A percentile compares a stretch with the other conserved stretches of the same genome.
These are phyloP conservation scores for Dioctria linearis DNA, from an alignment of 2,888 invertebrate genomes.

Conservation along the genomic window DNA sequence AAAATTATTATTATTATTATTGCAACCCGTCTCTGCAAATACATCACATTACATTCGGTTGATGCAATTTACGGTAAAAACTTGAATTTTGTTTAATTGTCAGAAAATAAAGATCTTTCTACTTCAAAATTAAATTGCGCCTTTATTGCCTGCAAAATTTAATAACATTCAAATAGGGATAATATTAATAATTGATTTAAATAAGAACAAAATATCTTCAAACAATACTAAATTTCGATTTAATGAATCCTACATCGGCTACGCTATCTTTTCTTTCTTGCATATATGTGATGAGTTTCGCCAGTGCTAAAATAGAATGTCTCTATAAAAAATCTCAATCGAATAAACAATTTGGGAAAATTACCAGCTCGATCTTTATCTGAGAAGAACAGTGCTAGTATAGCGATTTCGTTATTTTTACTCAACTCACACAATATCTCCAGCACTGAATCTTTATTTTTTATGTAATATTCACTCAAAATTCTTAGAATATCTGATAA, in stretches of 20 bases:
- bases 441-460: slow-evolving; percentile 62
- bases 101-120: no score
- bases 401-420: slow-evolving; percentile 66
- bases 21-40: no score
- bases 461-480: slow-evolving; percentile 65
- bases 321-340: not conserved
- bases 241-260: slow-evolving; percentile 10
- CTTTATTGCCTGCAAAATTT: no score
- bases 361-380: slow-evolving; percentile 61
- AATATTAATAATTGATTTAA: no score
- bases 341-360: no score
- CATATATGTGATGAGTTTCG: slow-evolving; percentile 39
- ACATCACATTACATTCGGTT: no score
- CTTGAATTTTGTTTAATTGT: no score
- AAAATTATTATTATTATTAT: no score
- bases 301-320: slow-evolving; percentile 15
- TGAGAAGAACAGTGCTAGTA: slow-evolving; percentile 67
- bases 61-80: no score
- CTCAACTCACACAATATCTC: slow-evolving; percentile 65
- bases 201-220: no score
- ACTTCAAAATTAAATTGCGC: no score
- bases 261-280: slow-evolving; percentile 15
- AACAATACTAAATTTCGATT: slow-evolving; percentile 34
- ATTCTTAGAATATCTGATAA: slow-evolving; percentile 65
- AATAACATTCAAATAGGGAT: no score